phyloP scores from a whole-genome alignment of 2,888 invertebrate species.

The Drosophila acutilabella region DNA sequence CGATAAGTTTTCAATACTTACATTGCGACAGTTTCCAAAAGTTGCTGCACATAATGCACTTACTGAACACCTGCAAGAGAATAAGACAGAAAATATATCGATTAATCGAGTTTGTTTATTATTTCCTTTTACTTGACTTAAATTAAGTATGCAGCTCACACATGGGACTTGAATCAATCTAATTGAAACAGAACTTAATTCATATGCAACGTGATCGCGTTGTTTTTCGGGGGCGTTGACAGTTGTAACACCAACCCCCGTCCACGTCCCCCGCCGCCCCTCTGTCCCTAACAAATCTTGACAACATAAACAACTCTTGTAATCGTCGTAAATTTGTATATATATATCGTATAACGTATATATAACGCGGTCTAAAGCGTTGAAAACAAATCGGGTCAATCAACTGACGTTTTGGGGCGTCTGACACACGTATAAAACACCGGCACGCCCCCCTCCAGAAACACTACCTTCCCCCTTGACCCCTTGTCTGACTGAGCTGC shows the following conservation, averaged over 20 bases:
- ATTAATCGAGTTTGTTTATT: conserved; percentile 21
- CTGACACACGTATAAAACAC: conserved; percentile 3
- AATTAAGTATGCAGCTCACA: conserved; percentile 69
- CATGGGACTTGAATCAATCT: conserved; percentile 59
- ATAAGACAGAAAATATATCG: conserved; percentile 11
- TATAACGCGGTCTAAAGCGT: conserved; percentile 24
- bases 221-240: conserved; percentile 25
- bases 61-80: conserved; percentile 35
- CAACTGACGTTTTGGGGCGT: conserved; percentile 41
- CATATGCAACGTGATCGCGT: conserved; percentile 31
- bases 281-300: background rate
- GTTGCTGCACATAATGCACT: conserved; percentile 41
- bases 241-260: background rate
- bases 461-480: background rate
- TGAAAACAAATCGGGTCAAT: conserved; percentile 61
- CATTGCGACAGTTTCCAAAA: conserved; percentile 21
- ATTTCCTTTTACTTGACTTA: background rate
- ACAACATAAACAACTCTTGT: conserved; percentile 10
- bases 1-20: conserved; percentile 18
- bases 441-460: background rate
- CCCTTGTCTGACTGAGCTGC: conserved; percentile 21
- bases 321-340: conserved; percentile 37
- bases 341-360: conserved; percentile 1
- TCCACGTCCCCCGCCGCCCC: background rate
- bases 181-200: conserved; percentile 69